Evolutionary conservation across 37 sponge, comb jelly and placozoan species (phyloP).

Genomic region (Petrosia ficiformis): DNA sequence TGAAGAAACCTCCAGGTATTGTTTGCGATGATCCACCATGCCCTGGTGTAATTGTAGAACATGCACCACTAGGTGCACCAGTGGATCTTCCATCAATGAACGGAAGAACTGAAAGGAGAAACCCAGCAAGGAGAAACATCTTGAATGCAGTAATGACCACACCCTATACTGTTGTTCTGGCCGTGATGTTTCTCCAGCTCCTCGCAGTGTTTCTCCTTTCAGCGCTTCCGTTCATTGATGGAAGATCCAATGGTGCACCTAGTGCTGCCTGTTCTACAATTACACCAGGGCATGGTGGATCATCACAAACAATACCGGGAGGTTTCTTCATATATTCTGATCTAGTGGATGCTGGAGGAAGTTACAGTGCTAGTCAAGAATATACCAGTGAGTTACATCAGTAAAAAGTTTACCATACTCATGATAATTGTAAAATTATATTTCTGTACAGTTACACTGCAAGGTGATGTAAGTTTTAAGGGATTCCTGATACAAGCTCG

Average conservation of each 20-base stretch:
- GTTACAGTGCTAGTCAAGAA: neutral
- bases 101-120: too few species aligned
- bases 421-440: neutral
- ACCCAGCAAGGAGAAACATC: too few species aligned
- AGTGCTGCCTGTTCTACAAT: neutral
- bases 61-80: neutral
- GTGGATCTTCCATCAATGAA: too few species aligned
- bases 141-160: too few species aligned
- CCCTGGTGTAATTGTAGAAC: neutral
- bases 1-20: neutral
- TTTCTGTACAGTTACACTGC: neutral
- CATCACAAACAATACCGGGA: neutral
- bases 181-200: too few species aligned
- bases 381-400: neutral
- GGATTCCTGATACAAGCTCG: neutral
- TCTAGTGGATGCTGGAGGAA: neutral
- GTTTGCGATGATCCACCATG: neutral
- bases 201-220: too few species aligned
- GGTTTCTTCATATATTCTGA: neutral
- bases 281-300: neutral
- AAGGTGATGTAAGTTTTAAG: neutral
- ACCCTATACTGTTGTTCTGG: too few species aligned
- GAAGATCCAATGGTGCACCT: slow-evolving; percentile 3
- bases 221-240: too few species aligned
- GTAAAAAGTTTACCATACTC: neutral